These are phyloP conservation scores for Lepidonotus clava DNA, from an alignment of 2,888 invertebrate species.

Conservation along the genomic window DNA sequence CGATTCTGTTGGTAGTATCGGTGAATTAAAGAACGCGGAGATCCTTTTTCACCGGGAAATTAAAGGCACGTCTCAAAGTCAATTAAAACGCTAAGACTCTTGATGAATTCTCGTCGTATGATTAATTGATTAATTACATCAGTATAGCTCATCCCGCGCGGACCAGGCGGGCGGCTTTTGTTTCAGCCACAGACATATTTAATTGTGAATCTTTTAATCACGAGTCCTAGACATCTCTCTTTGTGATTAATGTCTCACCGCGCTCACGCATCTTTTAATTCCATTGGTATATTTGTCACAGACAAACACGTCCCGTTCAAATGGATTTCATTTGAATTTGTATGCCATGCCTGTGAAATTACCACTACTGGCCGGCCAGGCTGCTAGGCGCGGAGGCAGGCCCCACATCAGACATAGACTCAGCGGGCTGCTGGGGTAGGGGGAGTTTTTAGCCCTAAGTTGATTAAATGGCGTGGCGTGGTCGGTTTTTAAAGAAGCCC, in stretches of 20 bases:
- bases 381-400: not conserved
- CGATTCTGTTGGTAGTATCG: too few species aligned
- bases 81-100: too few species aligned
- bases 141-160: not conserved
- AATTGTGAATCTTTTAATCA: not conserved
- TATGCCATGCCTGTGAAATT: not conserved
- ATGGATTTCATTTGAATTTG: slow-evolving; percentile 16
- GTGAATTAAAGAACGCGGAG: too few species aligned
- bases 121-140: not conserved
- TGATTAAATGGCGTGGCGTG: slow-evolving; percentile 14
- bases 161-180: not conserved
- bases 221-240: not conserved
- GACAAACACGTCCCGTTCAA: not conserved
- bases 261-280: not conserved
- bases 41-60: too few species aligned
- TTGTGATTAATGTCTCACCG: not conserved
- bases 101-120: not conserved
- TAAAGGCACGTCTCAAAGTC: too few species aligned
- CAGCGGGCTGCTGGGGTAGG: not conserved
- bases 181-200: not conserved
- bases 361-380: not conserved
- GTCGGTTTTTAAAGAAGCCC: not conserved
- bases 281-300: not conserved
- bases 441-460: not conserved
- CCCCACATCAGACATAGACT: slow-evolving; percentile 4